Evolutionary conservation across 2,113 vertebrate species (phyloP).

Genomic region (Xyrauchen texanus): DNA sequence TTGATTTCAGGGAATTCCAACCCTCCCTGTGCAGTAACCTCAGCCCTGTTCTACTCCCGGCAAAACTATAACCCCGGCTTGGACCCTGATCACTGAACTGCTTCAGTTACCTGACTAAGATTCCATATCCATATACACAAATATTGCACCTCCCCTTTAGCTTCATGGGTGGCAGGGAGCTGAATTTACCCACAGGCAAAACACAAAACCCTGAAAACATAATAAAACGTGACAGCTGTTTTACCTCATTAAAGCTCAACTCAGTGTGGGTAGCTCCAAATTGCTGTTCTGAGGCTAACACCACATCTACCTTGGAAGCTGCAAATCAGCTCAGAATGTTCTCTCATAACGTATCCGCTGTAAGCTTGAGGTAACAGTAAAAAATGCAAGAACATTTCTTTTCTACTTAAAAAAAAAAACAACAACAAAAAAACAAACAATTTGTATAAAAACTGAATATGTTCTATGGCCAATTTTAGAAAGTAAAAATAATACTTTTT

Average conservation of each 20-base stretch:
- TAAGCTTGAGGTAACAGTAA: too few species aligned
- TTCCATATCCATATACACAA: too few species aligned
- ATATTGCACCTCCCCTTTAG: not conserved
- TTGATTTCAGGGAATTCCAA: constrained; percentile 13
- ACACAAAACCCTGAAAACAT: constrained; percentile 29
- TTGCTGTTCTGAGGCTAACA: not conserved
- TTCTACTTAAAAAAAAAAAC: too few species aligned
- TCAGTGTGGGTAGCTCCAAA: not conserved
- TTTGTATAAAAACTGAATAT: too few species aligned
- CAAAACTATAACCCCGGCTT: constrained; percentile 20
- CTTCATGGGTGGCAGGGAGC: constrained; percentile 28
- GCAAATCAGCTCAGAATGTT: too few species aligned
- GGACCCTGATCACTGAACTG: constrained; percentile 28
- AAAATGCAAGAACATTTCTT: too few species aligned
- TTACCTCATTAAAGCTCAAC: constrained; percentile 40
- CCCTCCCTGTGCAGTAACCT: constrained; percentile 21
- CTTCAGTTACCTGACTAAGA: constrained; percentile 17
- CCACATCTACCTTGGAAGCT: not conserved
- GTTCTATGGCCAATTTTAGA: too few species aligned
- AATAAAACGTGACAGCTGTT: constrained; percentile 42
- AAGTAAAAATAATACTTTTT: too few species aligned
- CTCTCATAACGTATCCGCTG: too few species aligned
- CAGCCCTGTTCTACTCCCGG: constrained; percentile 5
- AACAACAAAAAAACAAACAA: too few species aligned
- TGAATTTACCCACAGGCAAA: constrained; percentile 33